Base-by-base conservation (phyloP, 1,140 invertebrate species). In the Neodiprion pinetum region DNA sequence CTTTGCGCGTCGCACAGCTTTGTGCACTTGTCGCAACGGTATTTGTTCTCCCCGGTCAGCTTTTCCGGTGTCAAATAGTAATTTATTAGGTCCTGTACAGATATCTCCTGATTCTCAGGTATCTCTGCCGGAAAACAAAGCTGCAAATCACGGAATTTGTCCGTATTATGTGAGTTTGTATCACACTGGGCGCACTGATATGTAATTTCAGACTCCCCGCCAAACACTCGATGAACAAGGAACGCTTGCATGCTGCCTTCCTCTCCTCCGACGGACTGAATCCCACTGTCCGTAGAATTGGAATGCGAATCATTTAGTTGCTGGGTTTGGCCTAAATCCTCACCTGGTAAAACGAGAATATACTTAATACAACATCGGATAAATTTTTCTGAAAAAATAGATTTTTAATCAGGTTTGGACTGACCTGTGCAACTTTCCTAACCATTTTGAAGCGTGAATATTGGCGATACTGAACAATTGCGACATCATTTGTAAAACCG, bases 81-180 rank as follows among this genome's bases (percentile, higher is more conserved):
- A 67, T 95, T 92, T 7, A 96, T 87, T 0, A 96, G 87, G 74
- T 92, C 91, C 80, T 95, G 92, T 8, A 95, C 91, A 10, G 90
- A 92, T 71, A 92, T 89, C 67, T 88, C 84, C 73, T 90, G 78
- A 71, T 88, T 87, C 75, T 88, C 84, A 48, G 90, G 81, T 74
- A 90, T 84, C 78, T 90, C 90, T 83, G 92, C 92, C 0, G 95
- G 95, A 84, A 96, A 96, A 1, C 95, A 94, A 7, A 97, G 86
- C 72, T 95, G 94, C 8, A 97, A 86, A 78, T 96, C 96, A 5
- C 94, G 91, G 85, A 96, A 96, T 71, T 91, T 91, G 82, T 96
- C 95, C 9, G 91, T 91, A 14, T 93, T 93, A 53, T 91, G 88
- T 5, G 94, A 96, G 70, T 92, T 90, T 5, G 90, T 91, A 65